Conservation (phyloP, 2,797 vertebrate species). For the Phalloptychus januarius region DNA sequence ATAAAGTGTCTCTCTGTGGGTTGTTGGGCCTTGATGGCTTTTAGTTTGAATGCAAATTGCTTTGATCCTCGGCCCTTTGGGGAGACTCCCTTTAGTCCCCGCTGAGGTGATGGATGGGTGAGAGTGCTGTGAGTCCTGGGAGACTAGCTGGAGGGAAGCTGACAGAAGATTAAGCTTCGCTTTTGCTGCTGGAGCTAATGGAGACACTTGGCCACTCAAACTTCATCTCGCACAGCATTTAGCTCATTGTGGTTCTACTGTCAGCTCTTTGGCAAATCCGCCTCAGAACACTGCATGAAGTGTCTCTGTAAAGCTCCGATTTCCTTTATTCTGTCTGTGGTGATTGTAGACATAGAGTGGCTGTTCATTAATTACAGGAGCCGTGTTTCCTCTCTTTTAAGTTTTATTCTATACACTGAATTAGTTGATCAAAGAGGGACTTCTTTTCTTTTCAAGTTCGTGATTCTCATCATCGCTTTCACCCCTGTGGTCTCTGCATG, state of each 20-base stretch:
- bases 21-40: slow-evolving; percentile 65
- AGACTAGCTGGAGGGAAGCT: slow-evolving; percentile 66
- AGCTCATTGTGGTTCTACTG: slow-evolving; percentile 66
- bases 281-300: slow-evolving; percentile 41
- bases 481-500: slow-evolving; percentile 38
- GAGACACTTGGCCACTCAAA: slow-evolving; percentile 66
- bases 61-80: slow-evolving; percentile 69
- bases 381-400: slow-evolving; percentile 12
- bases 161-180: slow-evolving; percentile 71
- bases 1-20: slow-evolving; percentile 58
- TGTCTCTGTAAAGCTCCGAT: slow-evolving; percentile 25
- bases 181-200: slow-evolving; percentile 64
- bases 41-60: slow-evolving; percentile 73
- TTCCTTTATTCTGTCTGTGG: slow-evolving; percentile 19
- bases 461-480: slow-evolving; percentile 34
- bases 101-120: slow-evolving; percentile 75
- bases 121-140: slow-evolving; percentile 59
- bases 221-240: slow-evolving; percentile 62
- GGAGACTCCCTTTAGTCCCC: slow-evolving; percentile 64
- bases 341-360: slow-evolving; percentile 28
- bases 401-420: slow-evolving; percentile 6
- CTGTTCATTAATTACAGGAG: slow-evolving; percentile 37
- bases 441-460: slow-evolving; percentile 27
- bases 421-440: slow-evolving; percentile 17
- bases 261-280: slow-evolving; percentile 68